Evolutionary conservation across 2,113 vertebrate genomes (phyloP).

Genomic region (Anhinga anhinga): DNA sequence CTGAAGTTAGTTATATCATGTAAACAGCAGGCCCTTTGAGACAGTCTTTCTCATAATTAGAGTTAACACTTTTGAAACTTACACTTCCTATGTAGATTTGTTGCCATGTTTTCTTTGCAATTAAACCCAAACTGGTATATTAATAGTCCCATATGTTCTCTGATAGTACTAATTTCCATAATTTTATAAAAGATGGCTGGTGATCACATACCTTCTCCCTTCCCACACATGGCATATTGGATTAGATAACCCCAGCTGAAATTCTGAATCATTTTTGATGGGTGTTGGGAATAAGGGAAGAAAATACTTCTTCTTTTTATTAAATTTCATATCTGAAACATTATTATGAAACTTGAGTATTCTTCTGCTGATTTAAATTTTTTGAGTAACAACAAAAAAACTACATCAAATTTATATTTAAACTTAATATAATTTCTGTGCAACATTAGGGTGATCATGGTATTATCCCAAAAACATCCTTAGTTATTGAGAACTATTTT

Average conservation of each 20-base stretch:
- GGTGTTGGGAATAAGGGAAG: not conserved
- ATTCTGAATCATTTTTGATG: not conserved
- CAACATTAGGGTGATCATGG: not conserved
- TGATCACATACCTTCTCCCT: not conserved
- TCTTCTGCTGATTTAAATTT: not conserved
- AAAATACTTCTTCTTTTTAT: not conserved
- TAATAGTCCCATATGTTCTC: slow-evolving; percentile 29
- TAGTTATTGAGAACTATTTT: not conserved
- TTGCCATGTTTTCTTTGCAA: not conserved
- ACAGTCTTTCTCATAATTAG: not conserved
- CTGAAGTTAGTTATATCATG: not conserved
- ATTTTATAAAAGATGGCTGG: not conserved
- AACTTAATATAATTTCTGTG: not conserved
- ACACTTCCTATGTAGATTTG: not conserved
- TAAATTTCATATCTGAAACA: not conserved
- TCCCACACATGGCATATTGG: not conserved
- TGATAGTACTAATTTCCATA: not conserved
- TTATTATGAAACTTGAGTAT: not conserved
- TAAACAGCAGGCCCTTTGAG: not conserved
- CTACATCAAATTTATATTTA: not conserved
- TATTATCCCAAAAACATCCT: not conserved
- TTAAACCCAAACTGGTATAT: not conserved
- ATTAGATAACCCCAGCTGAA: not conserved
- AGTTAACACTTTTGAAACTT: not conserved
- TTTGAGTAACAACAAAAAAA: not conserved